phyloP scores from a whole-genome alignment of 2,113 vertebrate genomes.

The Asarcornis scutulata region DNA sequence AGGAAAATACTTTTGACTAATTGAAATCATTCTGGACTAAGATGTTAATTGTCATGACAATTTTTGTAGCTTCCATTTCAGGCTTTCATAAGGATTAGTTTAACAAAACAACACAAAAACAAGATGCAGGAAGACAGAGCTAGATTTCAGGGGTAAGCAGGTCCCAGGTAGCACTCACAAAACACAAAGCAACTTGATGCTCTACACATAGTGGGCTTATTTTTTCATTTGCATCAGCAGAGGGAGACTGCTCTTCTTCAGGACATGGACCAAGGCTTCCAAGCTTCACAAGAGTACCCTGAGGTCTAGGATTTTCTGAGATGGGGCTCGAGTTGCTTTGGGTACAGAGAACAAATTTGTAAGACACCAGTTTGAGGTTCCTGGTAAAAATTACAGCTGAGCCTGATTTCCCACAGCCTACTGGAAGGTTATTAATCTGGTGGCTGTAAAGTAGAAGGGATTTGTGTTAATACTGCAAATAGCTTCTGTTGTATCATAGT shows the following conservation, averaged over 20 bases:
- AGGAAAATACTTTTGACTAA: background rate
- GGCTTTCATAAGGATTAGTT: background rate
- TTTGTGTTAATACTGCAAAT: fast-evolving
- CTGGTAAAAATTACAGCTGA: background rate
- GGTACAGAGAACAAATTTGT: background rate
- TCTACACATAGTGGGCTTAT: background rate
- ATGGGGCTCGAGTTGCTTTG: background rate
- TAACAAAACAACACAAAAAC: background rate
- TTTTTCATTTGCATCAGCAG: background rate
- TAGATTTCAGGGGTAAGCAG: background rate
- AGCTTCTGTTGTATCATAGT: background rate
- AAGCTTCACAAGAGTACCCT: background rate
- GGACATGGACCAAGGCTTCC: background rate
- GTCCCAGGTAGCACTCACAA: background rate
- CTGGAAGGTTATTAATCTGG: background rate
- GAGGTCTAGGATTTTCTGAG: background rate
- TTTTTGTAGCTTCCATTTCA: background rate
- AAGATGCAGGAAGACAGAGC: background rate
- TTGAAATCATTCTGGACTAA: background rate
- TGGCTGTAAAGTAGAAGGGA: background rate
- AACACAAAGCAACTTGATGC: background rate
- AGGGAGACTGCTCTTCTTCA: background rate
- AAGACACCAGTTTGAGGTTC: background rate
- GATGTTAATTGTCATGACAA: background rate
- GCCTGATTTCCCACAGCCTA: background rate